These are phyloP conservation scores for Scolopax bukidnonensis DNA, from an alignment of 2,797 vertebrate species.

Conservation along the genomic window DNA sequence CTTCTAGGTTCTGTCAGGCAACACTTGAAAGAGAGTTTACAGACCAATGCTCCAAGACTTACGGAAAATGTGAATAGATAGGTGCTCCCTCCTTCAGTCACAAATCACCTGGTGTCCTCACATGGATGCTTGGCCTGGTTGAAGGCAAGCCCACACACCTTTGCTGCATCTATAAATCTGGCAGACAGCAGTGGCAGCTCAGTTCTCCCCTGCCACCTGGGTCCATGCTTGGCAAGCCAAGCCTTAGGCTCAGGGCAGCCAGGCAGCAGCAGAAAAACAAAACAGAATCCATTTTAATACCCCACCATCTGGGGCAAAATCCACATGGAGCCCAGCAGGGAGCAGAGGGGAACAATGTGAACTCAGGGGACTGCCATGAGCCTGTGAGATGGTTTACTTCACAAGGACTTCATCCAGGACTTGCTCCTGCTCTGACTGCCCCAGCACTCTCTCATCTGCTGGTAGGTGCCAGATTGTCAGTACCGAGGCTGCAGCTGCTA, in stretches of 20 bases:
- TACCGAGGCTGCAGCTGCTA: background rate
- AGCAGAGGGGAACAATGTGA: background rate
- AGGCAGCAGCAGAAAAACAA: background rate
- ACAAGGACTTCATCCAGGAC: background rate
- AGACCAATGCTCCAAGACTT: background rate
- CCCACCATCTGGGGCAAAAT: background rate
- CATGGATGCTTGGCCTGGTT: background rate
- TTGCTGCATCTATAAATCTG: background rate
- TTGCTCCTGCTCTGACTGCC: background rate
- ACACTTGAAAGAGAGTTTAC: background rate
- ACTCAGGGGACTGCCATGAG: background rate
- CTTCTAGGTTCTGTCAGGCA: background rate
- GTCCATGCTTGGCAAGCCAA: background rate
- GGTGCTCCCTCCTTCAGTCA: background rate
- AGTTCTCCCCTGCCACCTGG: accelerated
- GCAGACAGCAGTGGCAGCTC: accelerated
- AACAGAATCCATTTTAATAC: background rate
- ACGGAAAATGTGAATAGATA: background rate
- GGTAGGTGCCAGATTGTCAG: background rate
- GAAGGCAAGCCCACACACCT: background rate
- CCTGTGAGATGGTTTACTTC: background rate
- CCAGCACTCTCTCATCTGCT: background rate
- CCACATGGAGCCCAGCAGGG: background rate
- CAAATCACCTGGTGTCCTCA: background rate
- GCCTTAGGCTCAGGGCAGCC: background rate